Conservation (phyloP, 2,888 invertebrate species). For the Liposcelis brunnea region DNA sequence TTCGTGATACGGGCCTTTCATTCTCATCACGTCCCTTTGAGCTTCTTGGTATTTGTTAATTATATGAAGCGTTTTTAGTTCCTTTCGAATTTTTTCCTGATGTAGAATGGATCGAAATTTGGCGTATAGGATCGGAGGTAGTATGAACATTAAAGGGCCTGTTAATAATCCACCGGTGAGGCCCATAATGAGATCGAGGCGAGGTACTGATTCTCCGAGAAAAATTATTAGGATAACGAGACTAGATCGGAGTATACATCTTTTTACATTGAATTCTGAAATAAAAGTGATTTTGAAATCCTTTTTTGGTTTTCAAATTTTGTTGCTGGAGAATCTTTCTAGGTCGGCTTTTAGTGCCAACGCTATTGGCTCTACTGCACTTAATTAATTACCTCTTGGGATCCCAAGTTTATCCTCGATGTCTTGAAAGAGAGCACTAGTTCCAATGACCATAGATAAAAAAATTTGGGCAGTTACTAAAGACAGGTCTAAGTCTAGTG, state of each 20-base stretch:
- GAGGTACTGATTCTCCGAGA: conserved; percentile 64
- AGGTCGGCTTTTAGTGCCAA: too few relatives aligned
- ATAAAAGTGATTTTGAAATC: too few relatives aligned
- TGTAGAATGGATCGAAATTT: conserved; percentile 18
- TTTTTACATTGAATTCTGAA: conserved; percentile 56
- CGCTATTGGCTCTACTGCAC: neutral
- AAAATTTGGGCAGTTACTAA: conserved; percentile 61
- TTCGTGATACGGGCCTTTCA: too few relatives aligned
- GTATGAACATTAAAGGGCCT: conserved; percentile 66
- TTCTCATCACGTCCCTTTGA: too few relatives aligned
- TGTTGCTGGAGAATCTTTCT: too few relatives aligned
- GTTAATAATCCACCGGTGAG: conserved; percentile 70
- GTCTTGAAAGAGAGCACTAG: conserved; percentile 66
- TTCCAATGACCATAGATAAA: conserved; percentile 57
- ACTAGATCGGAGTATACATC: conserved; percentile 51
- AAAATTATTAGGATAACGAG: conserved; percentile 53
- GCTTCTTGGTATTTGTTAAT: too few relatives aligned
- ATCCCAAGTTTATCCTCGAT: conserved; percentile 59
- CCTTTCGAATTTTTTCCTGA: too few relatives aligned
- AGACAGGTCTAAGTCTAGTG: conserved; percentile 47
- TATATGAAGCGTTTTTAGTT: too few relatives aligned
- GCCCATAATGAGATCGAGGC: conserved; percentile 73
- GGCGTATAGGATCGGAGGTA: conserved; percentile 66
- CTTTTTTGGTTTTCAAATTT: too few relatives aligned
- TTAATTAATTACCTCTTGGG: conserved; percentile 42